These are phyloP conservation scores for Poeciliopsis gracilis DNA, from an alignment of 2,797 vertebrate genomes.

Conservation along the genomic window DNA sequence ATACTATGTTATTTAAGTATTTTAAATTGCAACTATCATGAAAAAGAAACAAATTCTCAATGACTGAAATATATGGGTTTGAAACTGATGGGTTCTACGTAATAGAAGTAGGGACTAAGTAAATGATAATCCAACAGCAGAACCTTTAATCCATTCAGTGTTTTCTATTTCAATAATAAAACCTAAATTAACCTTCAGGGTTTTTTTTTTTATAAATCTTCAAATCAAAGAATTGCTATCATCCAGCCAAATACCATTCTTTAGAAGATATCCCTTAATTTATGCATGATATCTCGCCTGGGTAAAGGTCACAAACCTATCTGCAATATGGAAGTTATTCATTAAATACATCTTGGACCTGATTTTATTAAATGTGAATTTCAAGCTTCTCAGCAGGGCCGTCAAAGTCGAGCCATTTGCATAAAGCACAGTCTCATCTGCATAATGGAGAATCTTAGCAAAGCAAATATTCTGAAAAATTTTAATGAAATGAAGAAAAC, in stretches of 20 bases:
- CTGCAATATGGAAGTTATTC: not conserved
- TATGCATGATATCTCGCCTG: not conserved
- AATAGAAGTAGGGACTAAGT: not conserved
- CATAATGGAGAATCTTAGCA: not conserved
- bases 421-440: not conserved
- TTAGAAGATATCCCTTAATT: not conserved
- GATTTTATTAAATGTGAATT: not conserved
- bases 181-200: not conserved
- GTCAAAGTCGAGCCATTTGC: not conserved
- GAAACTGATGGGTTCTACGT: not conserved
- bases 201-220: not conserved
- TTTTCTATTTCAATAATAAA: not conserved
- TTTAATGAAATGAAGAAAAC: not conserved
- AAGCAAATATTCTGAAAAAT: not conserved
- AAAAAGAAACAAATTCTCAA: not conserved
- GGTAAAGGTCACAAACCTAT: not conserved
- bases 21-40: not conserved
- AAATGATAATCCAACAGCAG: not conserved
- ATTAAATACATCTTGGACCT: not conserved
- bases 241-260: not conserved
- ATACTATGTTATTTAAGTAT: not conserved
- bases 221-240: not conserved
- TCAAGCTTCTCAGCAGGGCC: not conserved
- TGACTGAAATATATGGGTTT: not conserved
- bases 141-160: not conserved